phyloP scores from a whole-genome alignment of 2,888 invertebrate species.

The Pterostichus niger region DNA sequence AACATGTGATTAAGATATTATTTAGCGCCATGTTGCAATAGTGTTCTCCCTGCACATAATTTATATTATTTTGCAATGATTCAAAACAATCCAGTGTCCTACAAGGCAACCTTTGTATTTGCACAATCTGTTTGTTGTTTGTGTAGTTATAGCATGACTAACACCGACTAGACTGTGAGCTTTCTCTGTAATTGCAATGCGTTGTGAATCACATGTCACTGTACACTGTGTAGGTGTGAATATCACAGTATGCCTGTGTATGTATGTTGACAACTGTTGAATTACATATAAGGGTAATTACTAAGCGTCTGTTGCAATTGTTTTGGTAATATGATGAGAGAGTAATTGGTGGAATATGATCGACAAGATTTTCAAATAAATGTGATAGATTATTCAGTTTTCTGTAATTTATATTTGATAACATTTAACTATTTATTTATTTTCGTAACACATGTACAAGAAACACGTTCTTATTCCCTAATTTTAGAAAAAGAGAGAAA shows the following conservation, averaged over 20 bases:
- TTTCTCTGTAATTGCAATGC: not conserved
- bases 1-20: too few species aligned
- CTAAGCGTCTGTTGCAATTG: not conserved
- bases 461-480: too few species aligned
- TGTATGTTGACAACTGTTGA: not conserved
- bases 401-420: too few species aligned
- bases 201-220: conserved; percentile 17
- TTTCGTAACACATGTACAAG: too few species aligned
- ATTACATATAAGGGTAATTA: conserved; percentile 6
- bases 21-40: too few species aligned
- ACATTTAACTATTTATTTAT: too few species aligned
- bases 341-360: not conserved
- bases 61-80: too few species aligned
- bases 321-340: too few species aligned
- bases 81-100: not conserved
- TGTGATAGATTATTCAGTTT: too few species aligned
- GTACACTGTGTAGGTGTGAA: not conserved
- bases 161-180: not conserved
- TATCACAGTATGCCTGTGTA: not conserved
- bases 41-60: too few species aligned
- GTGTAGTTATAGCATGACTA: conserved; percentile 4
- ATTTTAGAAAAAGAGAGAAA: too few species aligned
- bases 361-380: too few species aligned
- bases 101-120: not conserved
- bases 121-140: conserved; percentile 15